Base-by-base conservation (phyloP, 1,140 invertebrate species). In the Conus ventricosus region DNA sequence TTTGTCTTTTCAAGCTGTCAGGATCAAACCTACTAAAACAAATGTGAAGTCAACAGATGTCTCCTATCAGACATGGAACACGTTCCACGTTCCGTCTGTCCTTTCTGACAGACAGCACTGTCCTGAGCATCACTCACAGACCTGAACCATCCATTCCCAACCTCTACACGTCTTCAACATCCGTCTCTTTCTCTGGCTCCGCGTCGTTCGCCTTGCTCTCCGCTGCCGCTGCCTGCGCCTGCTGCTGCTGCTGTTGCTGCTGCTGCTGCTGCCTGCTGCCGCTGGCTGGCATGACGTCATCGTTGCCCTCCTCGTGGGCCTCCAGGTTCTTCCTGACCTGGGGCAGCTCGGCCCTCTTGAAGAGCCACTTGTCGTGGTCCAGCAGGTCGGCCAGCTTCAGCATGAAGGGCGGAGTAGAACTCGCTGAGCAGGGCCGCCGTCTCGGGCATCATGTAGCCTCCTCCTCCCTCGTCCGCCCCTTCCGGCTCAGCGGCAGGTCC, bases 291-390 rank as follows among this genome's bases (percentile, higher is more conserved):
- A 23, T 23, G 80, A 54, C 17, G 13, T 81, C 80, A 5, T 81
- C 39, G 80, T 54, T 81, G 80, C 51, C 80, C 20, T 81, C 80
- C 53, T 81, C 80, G 7, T 81, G 27, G 17, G 80, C 51, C 17
- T 81, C 80, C 80, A 81, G 27, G 80, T 81, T 53, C 25, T 10
- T 78, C 39, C 80, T 39, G 80, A 25, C 23, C 39, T 23, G 23
- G 20, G 80, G 17, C 17, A 81, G 17, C 39, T 23, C 20, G 4
- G 54, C 80, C 20, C 27, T 81, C 80, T 87, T 78, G 53, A 78
- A 87, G 20, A 87, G 75, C 85, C 85, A 87, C 75, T 78, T 87
- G 23, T 87, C 75, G 85, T 87, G 71, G 53, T 57, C 75, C 13
- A 87, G 75, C 15, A 87, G 76, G 85, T 87, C 23, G 11, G 85